phyloP scores from a whole-genome alignment of 53 echinoderm and acorn worm species.

The Arbacia lixula region DNA sequence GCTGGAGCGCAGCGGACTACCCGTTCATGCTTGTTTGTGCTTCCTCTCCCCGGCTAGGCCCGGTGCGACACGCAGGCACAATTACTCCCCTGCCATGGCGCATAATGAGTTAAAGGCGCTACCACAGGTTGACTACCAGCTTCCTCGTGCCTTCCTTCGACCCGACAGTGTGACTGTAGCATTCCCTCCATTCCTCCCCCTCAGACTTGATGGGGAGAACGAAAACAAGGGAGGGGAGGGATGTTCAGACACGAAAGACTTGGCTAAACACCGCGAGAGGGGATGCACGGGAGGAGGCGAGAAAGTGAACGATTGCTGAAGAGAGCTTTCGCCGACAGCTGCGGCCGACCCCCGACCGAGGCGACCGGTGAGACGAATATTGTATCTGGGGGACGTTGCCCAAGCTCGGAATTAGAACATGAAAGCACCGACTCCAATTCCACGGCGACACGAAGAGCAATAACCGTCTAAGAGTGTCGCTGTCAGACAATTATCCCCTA shows the following conservation, averaged over 20 bases:
- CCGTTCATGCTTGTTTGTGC: too few relatives aligned
- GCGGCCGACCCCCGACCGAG: constrained; percentile 7
- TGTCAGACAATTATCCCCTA: constrained; percentile 32
- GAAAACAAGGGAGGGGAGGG: not conserved
- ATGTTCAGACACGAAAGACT: not conserved
- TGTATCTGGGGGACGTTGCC: constrained; percentile 14
- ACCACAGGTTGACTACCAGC: constrained; percentile 3
- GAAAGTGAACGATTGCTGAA: constrained; percentile 42
- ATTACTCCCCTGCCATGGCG: constrained; percentile 49
- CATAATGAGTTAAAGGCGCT: constrained; percentile 39
- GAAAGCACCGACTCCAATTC: constrained; percentile 22
- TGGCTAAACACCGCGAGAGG: not conserved
- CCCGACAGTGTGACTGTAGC: constrained; percentile 26
- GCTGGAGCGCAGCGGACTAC: too few relatives aligned
- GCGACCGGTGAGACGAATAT: constrained; percentile 22
- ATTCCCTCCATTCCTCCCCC: not conserved
- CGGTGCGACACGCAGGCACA: constrained; percentile 2
- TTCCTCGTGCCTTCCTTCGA: not conserved
- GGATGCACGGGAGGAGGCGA: constrained; percentile 20
- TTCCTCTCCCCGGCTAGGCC: too few relatives aligned
- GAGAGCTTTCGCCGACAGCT: constrained; percentile 30
- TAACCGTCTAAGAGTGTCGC: not conserved
- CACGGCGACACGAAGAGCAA: not conserved
- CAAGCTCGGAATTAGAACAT: constrained; percentile 43
- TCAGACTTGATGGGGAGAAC: too few relatives aligned